Conservation (phyloP, 2,113 vertebrate species). For the Elachura formosa region DNA sequence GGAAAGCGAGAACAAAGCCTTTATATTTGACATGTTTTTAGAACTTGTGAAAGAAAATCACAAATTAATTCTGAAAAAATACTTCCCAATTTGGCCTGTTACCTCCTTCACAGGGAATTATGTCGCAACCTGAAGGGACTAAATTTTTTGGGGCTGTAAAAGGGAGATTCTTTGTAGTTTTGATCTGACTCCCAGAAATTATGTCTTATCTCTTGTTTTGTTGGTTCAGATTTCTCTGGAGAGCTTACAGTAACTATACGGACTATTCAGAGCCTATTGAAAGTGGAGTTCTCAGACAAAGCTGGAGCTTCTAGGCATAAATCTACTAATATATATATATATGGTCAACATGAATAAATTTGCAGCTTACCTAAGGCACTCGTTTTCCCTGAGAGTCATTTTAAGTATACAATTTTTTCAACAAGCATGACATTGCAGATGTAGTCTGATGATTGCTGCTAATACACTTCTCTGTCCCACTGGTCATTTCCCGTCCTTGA, state of each 20-base stretch:
- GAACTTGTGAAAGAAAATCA: neutral
- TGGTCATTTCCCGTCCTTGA: neutral
- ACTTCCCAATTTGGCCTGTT: neutral
- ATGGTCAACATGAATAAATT: neutral
- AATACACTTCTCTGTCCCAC: neutral
- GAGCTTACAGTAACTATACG: neutral
- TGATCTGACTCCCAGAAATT: neutral
- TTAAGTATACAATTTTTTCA: neutral
- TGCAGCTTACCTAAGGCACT: neutral
- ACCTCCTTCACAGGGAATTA: neutral
- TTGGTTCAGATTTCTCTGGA: neutral
- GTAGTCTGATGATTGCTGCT: neutral
- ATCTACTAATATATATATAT: too few relatives aligned
- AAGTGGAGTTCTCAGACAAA: neutral
- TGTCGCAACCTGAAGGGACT: neutral
- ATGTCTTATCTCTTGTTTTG: neutral
- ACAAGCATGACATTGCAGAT: neutral
- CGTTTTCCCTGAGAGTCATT: neutral
- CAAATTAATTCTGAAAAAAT: neutral
- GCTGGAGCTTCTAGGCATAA: neutral
- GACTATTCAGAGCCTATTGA: neutral
- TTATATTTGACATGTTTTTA: neutral
- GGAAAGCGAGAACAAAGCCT: neutral
- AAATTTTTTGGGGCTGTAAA: accelerated
- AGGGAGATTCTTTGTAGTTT: neutral